Base-by-base conservation (phyloP, 1,140 invertebrate genomes). In the Tenebrio molitor region DNA sequence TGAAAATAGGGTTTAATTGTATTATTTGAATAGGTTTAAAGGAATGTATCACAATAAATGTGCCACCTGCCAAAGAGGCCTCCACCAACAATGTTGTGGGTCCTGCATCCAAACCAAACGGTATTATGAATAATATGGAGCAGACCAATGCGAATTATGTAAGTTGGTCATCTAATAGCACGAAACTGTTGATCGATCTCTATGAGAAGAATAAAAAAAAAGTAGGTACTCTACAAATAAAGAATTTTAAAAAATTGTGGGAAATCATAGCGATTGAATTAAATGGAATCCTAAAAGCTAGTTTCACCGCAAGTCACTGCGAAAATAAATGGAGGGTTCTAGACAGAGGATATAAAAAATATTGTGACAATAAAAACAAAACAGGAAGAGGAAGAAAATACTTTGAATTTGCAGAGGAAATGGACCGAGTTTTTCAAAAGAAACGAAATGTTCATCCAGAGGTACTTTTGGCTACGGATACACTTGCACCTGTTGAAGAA, bases 311-410 rank as follows among this genome's bases (percentile, higher is more conserved):
- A 50, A 16, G 2, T 4, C 62, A 71, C 19, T 73, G 71, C 33
- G 71, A 75, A 42, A 75, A 75, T 39, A 64, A 63, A 16, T 75
- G 74, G 71, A 64, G 58, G 14, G 71, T 75, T 14, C 15, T 75
- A 36, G 71, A 75, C 17, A 62, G 71, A 53, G 69, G 69, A 42
- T 75, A 75, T 23, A 75, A 75, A 62, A 75, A 73, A 53, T 73
- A 69, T 42, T 64, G 73, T 8, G 42, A 65, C 21, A 75, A 73
- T 44, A 23, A 73, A n/a, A 73, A 50, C 12, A 58, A 34, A 73
- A 73, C 71, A 16, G 71, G 71, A 42, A 46, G 74, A 25, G 71
- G 36, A 3, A 50, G 71, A 65, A 75, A 75, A 71, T 2, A n/a
- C n/a, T 75, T 73, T 69, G 71, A 75, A 44, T 74, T 21, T 41